A percentile compares a stretch with the other conserved stretches of the same genome.
Evolutionary conservation across 2,888 invertebrate genomes (phyloP).

Genomic region (Molorchus minor): DNA sequence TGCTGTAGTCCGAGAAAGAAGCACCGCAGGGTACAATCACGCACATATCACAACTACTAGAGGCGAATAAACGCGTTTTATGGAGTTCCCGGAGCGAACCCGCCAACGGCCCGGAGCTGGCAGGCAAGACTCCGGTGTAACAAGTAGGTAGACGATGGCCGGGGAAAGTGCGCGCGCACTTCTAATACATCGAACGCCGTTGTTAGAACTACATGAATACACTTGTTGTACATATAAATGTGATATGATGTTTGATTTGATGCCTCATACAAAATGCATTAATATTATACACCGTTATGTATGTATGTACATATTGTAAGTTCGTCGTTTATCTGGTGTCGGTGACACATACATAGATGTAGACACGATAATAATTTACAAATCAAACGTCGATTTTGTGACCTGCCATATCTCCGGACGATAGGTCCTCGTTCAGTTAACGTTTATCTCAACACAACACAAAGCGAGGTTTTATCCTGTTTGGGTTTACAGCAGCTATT

Average conservation of each 20-base stretch:
- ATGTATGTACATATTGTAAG: neutral
- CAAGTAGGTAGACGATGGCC: conserved; percentile 61
- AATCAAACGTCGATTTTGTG: neutral
- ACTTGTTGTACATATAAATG: conserved; percentile 47
- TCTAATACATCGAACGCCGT: conserved; percentile 49
- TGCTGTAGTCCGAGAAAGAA: conserved; percentile 23
- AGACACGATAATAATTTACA: no score
- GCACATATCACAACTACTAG: conserved; percentile 45
- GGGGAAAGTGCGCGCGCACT: conserved; percentile 57
- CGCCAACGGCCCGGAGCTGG: conserved; percentile 58
- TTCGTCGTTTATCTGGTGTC: neutral
- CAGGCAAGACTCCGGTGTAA: conserved; percentile 60
- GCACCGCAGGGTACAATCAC: conserved; percentile 24
- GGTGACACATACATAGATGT: no score
- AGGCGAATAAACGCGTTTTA: conserved; percentile 19
- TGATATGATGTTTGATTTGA: conserved; percentile 42
- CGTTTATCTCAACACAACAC: conserved; percentile 10
- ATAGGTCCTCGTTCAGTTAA: neutral
- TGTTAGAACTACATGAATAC: conserved; percentile 44
- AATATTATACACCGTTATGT: conserved; percentile 2
- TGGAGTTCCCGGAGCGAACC: conserved; percentile 48
- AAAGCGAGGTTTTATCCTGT: conserved; percentile 12
- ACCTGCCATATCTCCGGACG: neutral
- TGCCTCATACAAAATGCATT: conserved; percentile 15
- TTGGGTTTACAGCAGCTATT: conserved; percentile 11